Conservation (phyloP, 1,140 invertebrate species). For the Gryon sp. region DNA sequence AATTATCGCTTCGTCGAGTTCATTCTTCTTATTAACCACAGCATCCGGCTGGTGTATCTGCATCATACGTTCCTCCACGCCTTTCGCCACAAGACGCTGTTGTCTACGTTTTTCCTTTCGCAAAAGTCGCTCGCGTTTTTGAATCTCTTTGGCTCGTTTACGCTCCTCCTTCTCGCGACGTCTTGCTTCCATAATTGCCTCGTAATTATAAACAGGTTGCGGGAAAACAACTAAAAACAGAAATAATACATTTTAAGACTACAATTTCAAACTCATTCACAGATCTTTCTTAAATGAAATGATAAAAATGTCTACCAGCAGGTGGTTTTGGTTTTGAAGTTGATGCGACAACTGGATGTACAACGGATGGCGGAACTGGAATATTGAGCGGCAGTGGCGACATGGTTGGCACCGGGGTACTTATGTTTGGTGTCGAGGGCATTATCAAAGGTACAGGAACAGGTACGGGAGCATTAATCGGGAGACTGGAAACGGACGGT, state of each 20-base stretch:
- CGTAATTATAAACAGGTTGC: slow-evolving; percentile 77
- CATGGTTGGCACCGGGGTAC: slow-evolving; percentile 27
- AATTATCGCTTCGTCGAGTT: slow-evolving; percentile 21
- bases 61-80: slow-evolving; percentile 55
- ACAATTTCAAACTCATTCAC: too few relatives aligned
- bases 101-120: slow-evolving; percentile 66
- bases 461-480: slow-evolving; percentile 67
- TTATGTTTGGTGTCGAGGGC: slow-evolving; percentile 40
- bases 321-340: slow-evolving; percentile 26
- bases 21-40: slow-evolving; percentile 12
- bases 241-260: neutral
- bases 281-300: too few relatives aligned
- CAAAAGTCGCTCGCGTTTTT: slow-evolving; percentile 70
- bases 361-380: slow-evolving; percentile 65
- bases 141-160: slow-evolving; percentile 71
- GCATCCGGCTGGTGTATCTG: slow-evolving; percentile 45
- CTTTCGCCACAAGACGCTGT: slow-evolving; percentile 68
- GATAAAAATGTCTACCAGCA: too few relatives aligned
- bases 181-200: slow-evolving; percentile 74
- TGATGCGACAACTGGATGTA: slow-evolving; percentile 31
- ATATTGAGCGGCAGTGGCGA: slow-evolving; percentile 57
- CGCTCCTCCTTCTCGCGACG: slow-evolving; percentile 75
- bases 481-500: slow-evolving; percentile 35
- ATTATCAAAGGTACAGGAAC: slow-evolving; percentile 66
- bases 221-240: slow-evolving; percentile 46